Percentiles rank a stretch among this genome's conserved stretches.
Evolutionary conservation across 2,888 invertebrate genomes (phyloP).

Genomic region (Deroplatys truncata): DNA sequence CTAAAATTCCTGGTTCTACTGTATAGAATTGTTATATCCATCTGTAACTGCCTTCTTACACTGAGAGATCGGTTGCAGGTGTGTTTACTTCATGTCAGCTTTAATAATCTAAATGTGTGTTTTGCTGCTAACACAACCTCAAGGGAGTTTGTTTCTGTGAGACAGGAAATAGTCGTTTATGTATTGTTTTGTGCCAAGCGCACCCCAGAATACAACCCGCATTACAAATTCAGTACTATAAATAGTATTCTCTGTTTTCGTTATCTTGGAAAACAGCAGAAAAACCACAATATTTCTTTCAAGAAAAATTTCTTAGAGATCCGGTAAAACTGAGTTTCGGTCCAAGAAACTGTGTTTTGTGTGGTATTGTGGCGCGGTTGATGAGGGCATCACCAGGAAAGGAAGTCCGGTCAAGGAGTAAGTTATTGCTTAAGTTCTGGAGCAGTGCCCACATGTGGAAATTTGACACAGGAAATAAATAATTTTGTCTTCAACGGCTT

Average conservation of each 20-base stretch:
- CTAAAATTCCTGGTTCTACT: too few species aligned
- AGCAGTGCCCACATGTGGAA: neutral
- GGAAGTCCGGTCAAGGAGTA: neutral
- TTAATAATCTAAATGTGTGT: too few species aligned
- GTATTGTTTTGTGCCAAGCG: neutral
- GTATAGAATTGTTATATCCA: too few species aligned
- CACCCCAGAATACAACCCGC: neutral
- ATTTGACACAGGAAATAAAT: slow-evolving; percentile 4
- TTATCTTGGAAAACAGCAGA: neutral
- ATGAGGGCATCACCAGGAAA: neutral
- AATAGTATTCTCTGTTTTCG: neutral
- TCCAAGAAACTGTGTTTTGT: neutral
- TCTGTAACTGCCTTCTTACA: too few species aligned
- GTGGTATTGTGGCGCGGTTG: neutral
- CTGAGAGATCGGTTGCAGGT: too few species aligned
- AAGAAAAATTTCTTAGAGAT: neutral
- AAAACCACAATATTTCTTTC: neutral
- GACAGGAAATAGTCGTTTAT: too few species aligned
- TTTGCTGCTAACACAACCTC: too few species aligned
- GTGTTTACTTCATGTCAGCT: too few species aligned
- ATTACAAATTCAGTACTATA: neutral
- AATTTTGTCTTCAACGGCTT: neutral
- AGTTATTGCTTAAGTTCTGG: neutral
- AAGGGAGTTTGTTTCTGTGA: too few species aligned
- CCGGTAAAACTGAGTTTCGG: neutral